Evolutionary conservation across 2,797 vertebrate genomes (phyloP).

Genomic region (Ibycter americanus): DNA sequence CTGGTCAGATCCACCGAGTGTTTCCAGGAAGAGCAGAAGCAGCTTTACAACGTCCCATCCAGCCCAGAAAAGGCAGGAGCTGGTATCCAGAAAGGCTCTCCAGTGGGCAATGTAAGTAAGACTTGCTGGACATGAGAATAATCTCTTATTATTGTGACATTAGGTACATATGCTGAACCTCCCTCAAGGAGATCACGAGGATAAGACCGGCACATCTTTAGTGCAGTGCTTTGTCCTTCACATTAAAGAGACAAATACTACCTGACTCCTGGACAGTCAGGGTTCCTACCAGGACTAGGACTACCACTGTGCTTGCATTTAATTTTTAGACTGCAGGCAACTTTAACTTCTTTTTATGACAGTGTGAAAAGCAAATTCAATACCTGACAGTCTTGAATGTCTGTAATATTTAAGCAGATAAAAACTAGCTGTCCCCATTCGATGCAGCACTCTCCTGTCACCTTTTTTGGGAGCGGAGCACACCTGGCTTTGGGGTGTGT

Average conservation of each 20-base stretch:
- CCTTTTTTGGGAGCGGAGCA: background rate
- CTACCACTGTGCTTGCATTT: background rate
- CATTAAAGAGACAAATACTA: background rate
- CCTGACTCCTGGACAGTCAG: background rate
- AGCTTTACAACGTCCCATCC: conserved; percentile 65
- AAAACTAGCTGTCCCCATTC: background rate
- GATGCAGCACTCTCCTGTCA: background rate
- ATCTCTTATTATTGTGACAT: background rate
- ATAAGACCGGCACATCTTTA: background rate
- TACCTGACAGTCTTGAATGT: background rate
- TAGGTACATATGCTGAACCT: background rate
- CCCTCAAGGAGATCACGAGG: accelerated
- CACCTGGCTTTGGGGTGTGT: background rate
- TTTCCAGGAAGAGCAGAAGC: conserved; percentile 53
- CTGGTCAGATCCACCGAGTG: background rate
- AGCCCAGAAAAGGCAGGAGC: conserved; percentile 34
- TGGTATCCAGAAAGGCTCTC: background rate
- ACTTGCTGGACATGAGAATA: background rate
- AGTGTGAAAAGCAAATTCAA: background rate
- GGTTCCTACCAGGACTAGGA: too few species aligned
- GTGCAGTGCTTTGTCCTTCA: background rate
- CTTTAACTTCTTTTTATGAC: background rate
- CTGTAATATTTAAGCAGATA: background rate
- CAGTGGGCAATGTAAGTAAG: conserved; percentile 18
- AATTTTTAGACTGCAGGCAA: background rate